These are phyloP conservation scores for Natrix natrix DNA, from an alignment of 2,797 vertebrate species.

Conservation along the genomic window DNA sequence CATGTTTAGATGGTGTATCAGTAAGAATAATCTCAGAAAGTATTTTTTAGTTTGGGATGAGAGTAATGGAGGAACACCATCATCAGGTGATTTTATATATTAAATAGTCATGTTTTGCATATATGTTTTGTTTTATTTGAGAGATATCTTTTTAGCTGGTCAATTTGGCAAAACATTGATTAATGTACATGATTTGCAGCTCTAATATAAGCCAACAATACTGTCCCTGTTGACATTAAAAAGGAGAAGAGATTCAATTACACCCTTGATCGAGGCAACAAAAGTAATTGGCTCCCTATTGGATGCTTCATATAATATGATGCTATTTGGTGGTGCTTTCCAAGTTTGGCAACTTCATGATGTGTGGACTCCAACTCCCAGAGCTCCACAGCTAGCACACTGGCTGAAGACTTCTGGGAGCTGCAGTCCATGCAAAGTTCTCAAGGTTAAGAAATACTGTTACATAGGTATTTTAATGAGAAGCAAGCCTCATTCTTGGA, in stretches of 20 bases:
- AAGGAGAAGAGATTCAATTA: neutral
- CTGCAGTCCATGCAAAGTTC: neutral
- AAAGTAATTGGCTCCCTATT: neutral
- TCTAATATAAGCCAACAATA: neutral
- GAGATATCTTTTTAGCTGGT: neutral
- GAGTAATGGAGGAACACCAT: neutral
- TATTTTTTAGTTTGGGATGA: neutral
- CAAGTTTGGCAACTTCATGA: neutral
- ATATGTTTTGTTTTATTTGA: neutral
- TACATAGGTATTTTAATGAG: neutral
- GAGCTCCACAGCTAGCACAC: neutral
- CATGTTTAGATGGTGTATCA: neutral
- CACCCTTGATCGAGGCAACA: neutral
- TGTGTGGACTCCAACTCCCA: neutral
- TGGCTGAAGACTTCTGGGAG: neutral
- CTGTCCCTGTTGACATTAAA: neutral
- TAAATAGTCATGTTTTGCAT: neutral
- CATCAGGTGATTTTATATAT: neutral
- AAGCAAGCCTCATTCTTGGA: neutral
- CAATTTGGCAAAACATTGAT: neutral
- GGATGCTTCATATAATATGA: neutral
- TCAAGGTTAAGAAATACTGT: neutral
- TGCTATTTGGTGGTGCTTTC: neutral
- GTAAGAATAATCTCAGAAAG: neutral
- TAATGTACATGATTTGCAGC: neutral